Evolutionary conservation across 2,888 invertebrate species (phyloP).

Genomic region (Marronus borbonicus): DNA sequence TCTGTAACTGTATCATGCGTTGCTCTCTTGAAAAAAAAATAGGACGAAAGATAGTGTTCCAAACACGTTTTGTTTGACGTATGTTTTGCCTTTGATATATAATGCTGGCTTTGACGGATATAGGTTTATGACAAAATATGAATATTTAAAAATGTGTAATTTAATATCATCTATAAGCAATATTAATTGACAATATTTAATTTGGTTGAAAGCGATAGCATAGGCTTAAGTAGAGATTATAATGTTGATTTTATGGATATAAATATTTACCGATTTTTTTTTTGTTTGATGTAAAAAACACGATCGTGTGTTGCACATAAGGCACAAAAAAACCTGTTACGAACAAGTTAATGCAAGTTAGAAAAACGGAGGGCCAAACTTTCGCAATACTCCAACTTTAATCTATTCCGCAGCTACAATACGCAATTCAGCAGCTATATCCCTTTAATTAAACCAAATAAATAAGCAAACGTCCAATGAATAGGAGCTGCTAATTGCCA

Average conservation of each 20-base stretch:
- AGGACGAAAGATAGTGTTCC: constrained; percentile 17
- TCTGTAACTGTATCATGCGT: neutral
- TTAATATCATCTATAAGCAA: neutral
- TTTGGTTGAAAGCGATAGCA: neutral
- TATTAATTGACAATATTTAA: neutral
- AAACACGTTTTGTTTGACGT: constrained; percentile 10
- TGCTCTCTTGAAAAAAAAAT: constrained; percentile 9
- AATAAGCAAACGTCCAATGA: too few relatives aligned
- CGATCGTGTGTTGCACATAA: too few relatives aligned
- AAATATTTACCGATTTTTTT: too few relatives aligned
- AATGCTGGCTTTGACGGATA: neutral
- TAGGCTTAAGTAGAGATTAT: neutral
- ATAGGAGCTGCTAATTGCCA: too few relatives aligned
- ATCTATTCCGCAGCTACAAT: too few relatives aligned
- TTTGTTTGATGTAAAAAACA: too few relatives aligned
- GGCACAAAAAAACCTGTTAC: too few relatives aligned
- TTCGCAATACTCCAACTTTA: too few relatives aligned
- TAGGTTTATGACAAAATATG: neutral
- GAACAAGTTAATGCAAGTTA: too few relatives aligned
- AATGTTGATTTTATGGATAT: neutral
- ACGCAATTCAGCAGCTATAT: too few relatives aligned
- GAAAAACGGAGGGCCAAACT: too few relatives aligned
- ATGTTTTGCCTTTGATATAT: constrained; percentile 14
- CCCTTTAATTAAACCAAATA: too few relatives aligned
- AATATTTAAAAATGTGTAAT: neutral